Evolutionary conservation across 2,888 invertebrate genomes (phyloP).

Genomic region (Ganaspis brasiliensis): DNA sequence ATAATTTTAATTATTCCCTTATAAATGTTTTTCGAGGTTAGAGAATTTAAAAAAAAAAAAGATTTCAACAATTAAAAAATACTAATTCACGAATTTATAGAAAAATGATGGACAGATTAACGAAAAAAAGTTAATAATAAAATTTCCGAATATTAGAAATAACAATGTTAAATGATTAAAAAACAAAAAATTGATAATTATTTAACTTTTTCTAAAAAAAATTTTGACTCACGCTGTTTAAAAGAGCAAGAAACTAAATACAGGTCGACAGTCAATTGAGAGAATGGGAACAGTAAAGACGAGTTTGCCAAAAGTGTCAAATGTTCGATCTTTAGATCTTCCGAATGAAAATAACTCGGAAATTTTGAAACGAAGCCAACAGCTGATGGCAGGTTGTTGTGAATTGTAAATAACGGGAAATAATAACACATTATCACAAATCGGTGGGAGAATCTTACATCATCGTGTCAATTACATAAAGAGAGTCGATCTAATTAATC

Average conservation of each 20-base stretch:
- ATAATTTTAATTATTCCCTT: too few relatives aligned
- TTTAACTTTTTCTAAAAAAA: not conserved
- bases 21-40: too few relatives aligned
- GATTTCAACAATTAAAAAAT: too few relatives aligned
- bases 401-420: slow-evolving; percentile 33
- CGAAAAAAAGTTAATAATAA: too few relatives aligned
- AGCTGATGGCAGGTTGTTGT: slow-evolving; percentile 65
- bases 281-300: slow-evolving; percentile 59
- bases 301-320: slow-evolving; percentile 31
- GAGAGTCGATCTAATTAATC: not conserved
- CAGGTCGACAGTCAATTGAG: slow-evolving; percentile 45
- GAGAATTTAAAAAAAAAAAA: too few relatives aligned
- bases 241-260: not conserved
- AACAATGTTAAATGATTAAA: too few relatives aligned
- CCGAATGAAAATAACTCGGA: slow-evolving; percentile 67
- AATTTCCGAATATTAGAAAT: too few relatives aligned
- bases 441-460: not conserved
- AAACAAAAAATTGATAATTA: too few relatives aligned
- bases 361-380: slow-evolving; percentile 61
- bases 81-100: too few relatives aligned
- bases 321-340: slow-evolving; percentile 52
- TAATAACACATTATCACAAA: not conserved
- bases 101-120: too few relatives aligned
- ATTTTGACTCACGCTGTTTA: not conserved
- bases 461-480: slow-evolving; percentile 30